Base-by-base conservation (phyloP, 2,797 vertebrate species). In the Melanotaenia trifasciata region DNA sequence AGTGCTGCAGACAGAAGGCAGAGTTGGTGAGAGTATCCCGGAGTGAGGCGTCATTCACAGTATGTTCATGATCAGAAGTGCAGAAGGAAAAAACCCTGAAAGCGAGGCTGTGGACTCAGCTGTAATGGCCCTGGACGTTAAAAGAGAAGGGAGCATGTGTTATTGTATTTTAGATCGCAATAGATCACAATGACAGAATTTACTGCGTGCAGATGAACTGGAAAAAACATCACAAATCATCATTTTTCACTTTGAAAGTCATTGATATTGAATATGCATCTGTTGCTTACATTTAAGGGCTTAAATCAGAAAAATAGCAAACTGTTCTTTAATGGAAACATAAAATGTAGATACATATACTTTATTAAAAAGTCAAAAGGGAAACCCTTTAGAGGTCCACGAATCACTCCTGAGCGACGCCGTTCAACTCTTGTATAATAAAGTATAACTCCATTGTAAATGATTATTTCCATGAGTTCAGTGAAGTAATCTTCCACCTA, bases 111-210 rank as follows among this genome's bases (percentile, higher is more conserved):
- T 76, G 60, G 33, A 33, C 32, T 36, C 32, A 0, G 72, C 62
- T 20, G 74, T 57, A 76, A 85, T 67, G 67, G 59, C 70, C 54
- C 43, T 45, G 58, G 50, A 67, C 76, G 80, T 78, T 87, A 91
- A 73, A 70, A 53, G 80, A 87, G 81, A 84, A 67, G 59, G 28
- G 63, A 77, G 61, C 76, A 82, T 75, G 80, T 89, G 84, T 76
- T 79, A 73, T 84, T 87, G 86, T 76, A 64, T 81, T 89, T 87
- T 65, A 74, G 71, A 84, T 85, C 60, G 58, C 58, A 50, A 61
- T 80, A 71, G 79, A 89, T 87, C 78, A 67, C 38, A 11, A 65
- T 57, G 68, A 47, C 38, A 26, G 69, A 72, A 54, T 20, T 47
- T 67, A 45, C 68, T 67, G 67, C 63, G 67, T 58, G 26, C 58